A percentile compares a stretch with the other conserved stretches of the same genome.
Conservation (phyloP, 2,113 vertebrate genomes). For the Ophthalmolycus amberensis region DNA sequence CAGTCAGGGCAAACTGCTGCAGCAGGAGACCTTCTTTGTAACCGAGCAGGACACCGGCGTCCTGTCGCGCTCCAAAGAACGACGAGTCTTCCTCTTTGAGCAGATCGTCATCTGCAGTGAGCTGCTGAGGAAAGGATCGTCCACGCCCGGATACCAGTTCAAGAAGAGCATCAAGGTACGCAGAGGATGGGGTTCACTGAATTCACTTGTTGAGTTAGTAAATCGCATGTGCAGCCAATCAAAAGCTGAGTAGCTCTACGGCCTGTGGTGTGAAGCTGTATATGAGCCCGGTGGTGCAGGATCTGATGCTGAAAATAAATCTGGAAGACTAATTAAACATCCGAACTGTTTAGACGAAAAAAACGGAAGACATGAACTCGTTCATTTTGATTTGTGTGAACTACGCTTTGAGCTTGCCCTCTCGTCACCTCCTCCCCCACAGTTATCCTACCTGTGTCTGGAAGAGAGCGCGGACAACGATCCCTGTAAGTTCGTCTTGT, state of each 20-base stretch:
- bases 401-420: too few species aligned
- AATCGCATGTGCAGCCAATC: too few species aligned
- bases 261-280: too few species aligned
- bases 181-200: not conserved
- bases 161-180: conserved; percentile 96
- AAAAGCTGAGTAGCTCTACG: too few species aligned
- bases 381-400: too few species aligned
- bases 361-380: too few species aligned
- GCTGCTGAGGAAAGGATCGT: conserved; percentile 96
- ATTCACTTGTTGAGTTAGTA: too few species aligned
- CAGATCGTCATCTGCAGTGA: conserved; percentile 99
- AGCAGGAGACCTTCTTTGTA: conserved; percentile 98
- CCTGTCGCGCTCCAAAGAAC: conserved; percentile 94
- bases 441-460: conserved; percentile 93
- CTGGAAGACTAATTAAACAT: too few species aligned
- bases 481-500: conserved; percentile 94
- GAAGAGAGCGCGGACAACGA: conserved; percentile 93
- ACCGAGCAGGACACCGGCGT: conserved; percentile 93
- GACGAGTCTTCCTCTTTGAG: conserved; percentile 97
- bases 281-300: too few species aligned
- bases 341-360: too few species aligned
- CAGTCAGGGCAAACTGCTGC: conserved; percentile 95
- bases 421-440: not conserved
- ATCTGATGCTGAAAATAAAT: too few species aligned
- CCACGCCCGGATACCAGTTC: conserved; percentile 95